These are phyloP conservation scores for Novumbra hubbsi DNA, from an alignment of 2,797 vertebrate species.

Conservation along the genomic window DNA sequence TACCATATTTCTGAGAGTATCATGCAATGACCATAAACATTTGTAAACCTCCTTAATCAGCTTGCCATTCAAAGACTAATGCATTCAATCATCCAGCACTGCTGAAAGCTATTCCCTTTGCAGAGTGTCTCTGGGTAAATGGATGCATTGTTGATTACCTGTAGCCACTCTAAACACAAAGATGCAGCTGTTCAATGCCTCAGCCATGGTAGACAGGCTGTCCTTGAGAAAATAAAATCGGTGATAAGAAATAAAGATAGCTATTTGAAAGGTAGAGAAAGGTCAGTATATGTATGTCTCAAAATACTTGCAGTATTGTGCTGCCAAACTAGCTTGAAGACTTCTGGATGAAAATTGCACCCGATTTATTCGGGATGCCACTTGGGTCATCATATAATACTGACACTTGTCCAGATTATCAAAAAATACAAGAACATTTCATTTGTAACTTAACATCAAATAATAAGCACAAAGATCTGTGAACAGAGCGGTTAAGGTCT, in stretches of 20 bases:
- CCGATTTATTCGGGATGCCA: not conserved
- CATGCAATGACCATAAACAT: conserved; percentile 19
- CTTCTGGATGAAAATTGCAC: not conserved
- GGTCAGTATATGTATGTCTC: conserved; percentile 19
- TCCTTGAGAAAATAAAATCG: conserved; percentile 49
- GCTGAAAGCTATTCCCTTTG: conserved; percentile 74
- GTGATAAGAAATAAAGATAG: conserved; percentile 50
- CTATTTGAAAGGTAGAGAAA: conserved; percentile 32
- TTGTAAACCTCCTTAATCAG: conserved; percentile 63
- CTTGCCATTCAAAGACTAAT: conserved; percentile 73
- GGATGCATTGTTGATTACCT: conserved; percentile 79
- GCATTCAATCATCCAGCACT: conserved; percentile 73
- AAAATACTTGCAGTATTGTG: conserved; percentile 35
- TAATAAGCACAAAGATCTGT: too few relatives aligned
- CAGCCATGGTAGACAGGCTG: conserved; percentile 50
- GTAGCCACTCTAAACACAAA: conserved; percentile 73
- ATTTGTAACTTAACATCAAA: too few relatives aligned
- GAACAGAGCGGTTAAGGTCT: too few relatives aligned
- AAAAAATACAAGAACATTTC: too few relatives aligned
- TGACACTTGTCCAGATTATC: too few relatives aligned
- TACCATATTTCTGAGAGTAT: conserved; percentile 23
- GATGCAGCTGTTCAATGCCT: conserved; percentile 72
- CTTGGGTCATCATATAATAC: not conserved
- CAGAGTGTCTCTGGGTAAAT: conserved; percentile 71
- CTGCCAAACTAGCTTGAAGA: conserved; percentile 19